These are phyloP conservation scores for Beris chalybata DNA, from an alignment of 2,888 invertebrate genomes.

Conservation along the genomic window DNA sequence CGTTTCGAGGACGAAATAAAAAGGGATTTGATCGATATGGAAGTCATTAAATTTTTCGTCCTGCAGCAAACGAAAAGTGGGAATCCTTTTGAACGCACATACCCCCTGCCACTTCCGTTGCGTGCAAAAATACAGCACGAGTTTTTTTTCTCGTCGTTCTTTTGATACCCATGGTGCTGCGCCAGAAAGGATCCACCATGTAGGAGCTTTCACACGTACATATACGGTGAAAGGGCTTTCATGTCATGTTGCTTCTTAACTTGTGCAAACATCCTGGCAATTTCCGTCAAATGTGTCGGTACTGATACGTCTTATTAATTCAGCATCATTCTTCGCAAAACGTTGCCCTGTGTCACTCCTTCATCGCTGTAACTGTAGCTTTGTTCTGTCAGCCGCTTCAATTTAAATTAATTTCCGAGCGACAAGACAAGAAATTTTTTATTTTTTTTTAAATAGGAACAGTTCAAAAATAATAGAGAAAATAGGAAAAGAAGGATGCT, in stretches of 20 bases:
- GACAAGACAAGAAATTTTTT: no score
- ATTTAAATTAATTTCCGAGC: slow-evolving; percentile 26
- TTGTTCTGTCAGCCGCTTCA: slow-evolving; percentile 10
- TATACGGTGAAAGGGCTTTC: background rate
- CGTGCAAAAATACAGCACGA: no score
- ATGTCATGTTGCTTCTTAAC: background rate
- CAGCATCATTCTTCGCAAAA: background rate
- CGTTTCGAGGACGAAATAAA: no score
- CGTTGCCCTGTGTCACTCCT: no score
- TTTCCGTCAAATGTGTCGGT: slow-evolving; percentile 11
- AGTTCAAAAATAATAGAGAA: background rate
- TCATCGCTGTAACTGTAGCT: background rate
- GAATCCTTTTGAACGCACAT: no score
- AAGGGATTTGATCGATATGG: no score
- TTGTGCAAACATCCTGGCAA: slow-evolving; percentile 17
- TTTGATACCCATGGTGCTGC: no score
- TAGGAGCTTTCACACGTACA: background rate
- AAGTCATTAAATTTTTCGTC: no score
- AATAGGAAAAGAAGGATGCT: background rate
- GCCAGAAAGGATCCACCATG: no score
- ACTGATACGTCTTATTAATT: background rate
- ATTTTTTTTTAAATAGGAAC: no score
- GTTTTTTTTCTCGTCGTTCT: no score
- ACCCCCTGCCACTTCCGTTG: no score
- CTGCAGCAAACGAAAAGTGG: background rate